Base-by-base conservation (phyloP, 2,888 invertebrate species). In the Agriopis marginaria region DNA sequence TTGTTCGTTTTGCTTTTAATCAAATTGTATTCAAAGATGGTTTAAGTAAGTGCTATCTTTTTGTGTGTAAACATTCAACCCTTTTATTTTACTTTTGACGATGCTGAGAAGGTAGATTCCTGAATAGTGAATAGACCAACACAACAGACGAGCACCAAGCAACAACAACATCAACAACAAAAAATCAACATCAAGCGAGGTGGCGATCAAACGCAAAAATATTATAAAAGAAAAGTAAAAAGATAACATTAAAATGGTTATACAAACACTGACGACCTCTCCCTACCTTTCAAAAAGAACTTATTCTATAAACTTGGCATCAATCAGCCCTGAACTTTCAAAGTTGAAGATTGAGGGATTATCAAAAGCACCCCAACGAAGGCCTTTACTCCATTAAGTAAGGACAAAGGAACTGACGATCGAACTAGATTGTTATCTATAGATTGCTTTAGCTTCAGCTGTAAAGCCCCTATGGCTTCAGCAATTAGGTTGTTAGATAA, bases 401-500 rank as follows among this genome's bases (percentile, higher is more conserved):
- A 62, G 61, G 63, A 66, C 66, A 70, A 68, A 66, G 60, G 66
- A 62, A 53, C 63, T 45, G 23, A n/a, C 54, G 56, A 47, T 50
- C 65, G 51, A 63, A n/a, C 63, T 53, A 68, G 68, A 66, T 70
- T 56, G 44, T 12, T 54, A 60, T 45, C 63, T 66, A 73, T 65
- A 55, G 67, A 32, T n/a, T 8, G 44, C n/a, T 17, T 32, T 10
- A 23, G 51, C 12, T 51, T 17, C 17, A 8, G 44, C 45, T 45
- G 14, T n/a, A 54, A 14, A 61, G 59, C 66, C 63, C 63, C 56
- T 64, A 66, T 70, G 56, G 40, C 2, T 40, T 7, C 10, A 17
- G 17, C 44, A 62, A 66, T 70, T 58, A 59, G 39, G n/a, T 59
- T 74, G 59, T 66, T 59, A 60, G 70, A 62, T 23, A 10, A 14